A percentile compares a stretch with the other conserved stretches of the same genome.
Evolutionary conservation across 2,797 vertebrate genomes (phyloP).

Genomic region (Thripadectes ignobilis): DNA sequence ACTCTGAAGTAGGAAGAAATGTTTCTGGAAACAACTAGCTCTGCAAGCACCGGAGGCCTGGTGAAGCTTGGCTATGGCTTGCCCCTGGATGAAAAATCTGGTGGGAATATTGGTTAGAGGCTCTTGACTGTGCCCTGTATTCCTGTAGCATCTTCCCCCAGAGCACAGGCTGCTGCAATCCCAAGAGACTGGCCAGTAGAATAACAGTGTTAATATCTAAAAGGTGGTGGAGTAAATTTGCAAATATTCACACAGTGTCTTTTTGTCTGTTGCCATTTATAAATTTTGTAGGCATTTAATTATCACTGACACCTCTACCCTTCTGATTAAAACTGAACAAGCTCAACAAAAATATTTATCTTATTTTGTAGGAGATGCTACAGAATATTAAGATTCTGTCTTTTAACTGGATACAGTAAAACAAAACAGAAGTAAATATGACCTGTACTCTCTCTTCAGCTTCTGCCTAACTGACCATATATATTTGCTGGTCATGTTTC

Average conservation of each 20-base stretch:
- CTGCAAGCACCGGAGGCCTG: not conserved
- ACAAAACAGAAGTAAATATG: not conserved
- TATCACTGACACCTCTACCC: not conserved
- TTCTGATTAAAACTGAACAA: not conserved
- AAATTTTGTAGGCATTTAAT: not conserved
- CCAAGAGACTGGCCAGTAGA: not conserved
- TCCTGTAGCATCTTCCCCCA: not conserved
- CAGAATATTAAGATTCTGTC: not conserved
- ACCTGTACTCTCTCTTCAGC: not conserved
- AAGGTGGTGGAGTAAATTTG: not conserved
- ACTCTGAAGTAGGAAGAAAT: not conserved
- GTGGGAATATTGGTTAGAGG: not conserved
- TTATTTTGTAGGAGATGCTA: not conserved
- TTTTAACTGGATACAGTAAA: not conserved
- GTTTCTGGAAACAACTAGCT: not conserved
- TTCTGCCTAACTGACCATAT: not conserved
- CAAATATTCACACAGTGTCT: not conserved
- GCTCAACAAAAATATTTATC: not conserved
- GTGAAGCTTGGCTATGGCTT: not conserved
- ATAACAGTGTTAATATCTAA: not conserved
- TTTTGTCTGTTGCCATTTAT: not conserved
- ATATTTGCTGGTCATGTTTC: not conserved
- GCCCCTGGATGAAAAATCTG: not conserved
- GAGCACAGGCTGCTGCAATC: not conserved
- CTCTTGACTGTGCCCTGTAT: not conserved